Evolutionary conservation across 2,888 invertebrate species (phyloP).

Genomic region (Carpatolechia fugitivella): DNA sequence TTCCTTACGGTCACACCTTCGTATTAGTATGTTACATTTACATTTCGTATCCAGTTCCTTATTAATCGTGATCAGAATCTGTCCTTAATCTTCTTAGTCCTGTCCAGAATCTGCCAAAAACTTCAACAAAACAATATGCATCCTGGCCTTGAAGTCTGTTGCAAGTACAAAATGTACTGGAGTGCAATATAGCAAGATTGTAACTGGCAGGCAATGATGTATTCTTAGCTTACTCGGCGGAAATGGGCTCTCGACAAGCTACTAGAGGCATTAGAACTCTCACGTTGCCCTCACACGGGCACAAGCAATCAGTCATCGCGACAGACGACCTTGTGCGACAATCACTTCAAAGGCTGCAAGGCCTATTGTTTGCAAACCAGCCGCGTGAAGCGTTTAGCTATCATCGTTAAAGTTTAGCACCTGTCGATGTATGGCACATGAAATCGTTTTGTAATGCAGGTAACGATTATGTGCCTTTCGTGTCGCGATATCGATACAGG

Average conservation of each 20-base stretch:
- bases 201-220: background rate
- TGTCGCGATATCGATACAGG: too few relatives aligned
- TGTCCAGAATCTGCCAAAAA: too few relatives aligned
- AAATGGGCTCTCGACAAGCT: background rate
- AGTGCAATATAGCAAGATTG: background rate
- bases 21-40: too few relatives aligned
- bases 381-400: slow-evolving; percentile 10
- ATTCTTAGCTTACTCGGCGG: background rate
- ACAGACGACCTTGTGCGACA: slow-evolving; percentile 17
- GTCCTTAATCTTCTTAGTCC: too few relatives aligned
- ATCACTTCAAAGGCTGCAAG: slow-evolving; percentile 39
- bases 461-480: background rate
- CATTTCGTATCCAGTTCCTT: too few relatives aligned
- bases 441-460: background rate
- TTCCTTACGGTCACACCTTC: too few relatives aligned
- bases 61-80: too few relatives aligned
- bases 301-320: slow-evolving; percentile 39
- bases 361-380: slow-evolving; percentile 39
- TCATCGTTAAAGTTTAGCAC: slow-evolving; percentile 12
- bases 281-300: background rate
- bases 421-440: slow-evolving; percentile 14
- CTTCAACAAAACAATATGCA: too few relatives aligned
- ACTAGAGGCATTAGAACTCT: background rate
- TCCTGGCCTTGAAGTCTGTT: too few relatives aligned
- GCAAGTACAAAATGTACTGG: background rate